Evolutionary conservation across 1,140 invertebrate species (phyloP).

Genomic region (Meloidogyne floridensis): DNA sequence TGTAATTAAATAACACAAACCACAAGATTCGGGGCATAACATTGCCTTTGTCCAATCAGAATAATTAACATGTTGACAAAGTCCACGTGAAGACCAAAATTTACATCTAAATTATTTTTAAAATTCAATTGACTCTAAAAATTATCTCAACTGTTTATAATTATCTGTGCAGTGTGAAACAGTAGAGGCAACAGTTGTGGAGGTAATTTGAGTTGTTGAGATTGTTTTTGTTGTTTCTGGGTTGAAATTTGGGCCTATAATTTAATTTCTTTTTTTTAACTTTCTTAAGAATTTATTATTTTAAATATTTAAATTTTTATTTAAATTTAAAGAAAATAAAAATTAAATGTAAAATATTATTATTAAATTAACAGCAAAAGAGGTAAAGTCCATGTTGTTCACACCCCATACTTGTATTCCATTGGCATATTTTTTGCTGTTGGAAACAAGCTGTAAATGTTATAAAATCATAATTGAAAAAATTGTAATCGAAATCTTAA

Average conservation of each 20-base stretch:
- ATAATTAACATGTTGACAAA: constrained; percentile 2
- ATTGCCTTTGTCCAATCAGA: background rate
- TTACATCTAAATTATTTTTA: background rate
- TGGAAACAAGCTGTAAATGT: background rate
- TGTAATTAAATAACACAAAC: background rate
- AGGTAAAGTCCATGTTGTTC: background rate
- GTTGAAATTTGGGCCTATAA: background rate
- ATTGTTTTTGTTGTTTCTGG: background rate
- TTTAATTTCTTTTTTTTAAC: background rate
- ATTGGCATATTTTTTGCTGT: constrained; percentile 5
- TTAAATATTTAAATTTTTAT: too few relatives aligned
- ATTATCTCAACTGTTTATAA: background rate
- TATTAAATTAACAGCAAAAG: background rate
- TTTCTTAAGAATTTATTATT: too few relatives aligned
- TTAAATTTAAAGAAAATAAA: too few relatives aligned
- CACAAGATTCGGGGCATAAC: background rate
- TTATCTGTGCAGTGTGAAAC: background rate
- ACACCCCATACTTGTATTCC: background rate
- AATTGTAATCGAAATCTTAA: background rate
- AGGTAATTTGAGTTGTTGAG: background rate
- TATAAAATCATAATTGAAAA: background rate
- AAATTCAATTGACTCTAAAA: background rate
- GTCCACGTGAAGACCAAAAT: background rate
- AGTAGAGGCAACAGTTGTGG: background rate
- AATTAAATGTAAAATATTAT: too few relatives aligned